Conservation (phyloP, 64 coral and sea anemone species). For the Anthopleura sola region DNA sequence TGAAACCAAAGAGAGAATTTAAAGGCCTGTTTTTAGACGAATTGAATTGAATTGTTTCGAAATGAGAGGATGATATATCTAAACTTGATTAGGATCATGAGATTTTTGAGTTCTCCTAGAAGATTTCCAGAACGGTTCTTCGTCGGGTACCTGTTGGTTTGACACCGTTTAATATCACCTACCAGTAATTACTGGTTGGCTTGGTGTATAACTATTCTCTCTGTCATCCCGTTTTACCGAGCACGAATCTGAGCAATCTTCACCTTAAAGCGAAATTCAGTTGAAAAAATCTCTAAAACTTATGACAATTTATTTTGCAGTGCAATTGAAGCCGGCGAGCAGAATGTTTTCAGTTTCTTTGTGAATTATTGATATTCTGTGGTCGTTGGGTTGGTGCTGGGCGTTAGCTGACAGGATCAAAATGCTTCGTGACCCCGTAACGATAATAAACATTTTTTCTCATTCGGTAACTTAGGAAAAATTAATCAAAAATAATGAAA, state of each 20-base stretch:
- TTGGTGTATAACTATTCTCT: not conserved
- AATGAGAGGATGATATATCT: not conserved
- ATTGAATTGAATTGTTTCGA: not conserved
- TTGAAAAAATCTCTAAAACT: not conserved
- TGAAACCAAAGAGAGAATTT: no score
- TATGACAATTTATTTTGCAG: not conserved
- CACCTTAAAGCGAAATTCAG: not conserved
- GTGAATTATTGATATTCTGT: not conserved
- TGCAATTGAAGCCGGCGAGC: not conserved
- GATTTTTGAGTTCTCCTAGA: not conserved
- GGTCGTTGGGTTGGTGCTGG: not conserved
- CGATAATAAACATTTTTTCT: not conserved
- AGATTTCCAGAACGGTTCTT: not conserved
- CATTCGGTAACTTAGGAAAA: not conserved
- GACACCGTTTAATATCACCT: conserved; percentile 15
- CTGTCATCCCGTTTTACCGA: not conserved
- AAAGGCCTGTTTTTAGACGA: not conserved
- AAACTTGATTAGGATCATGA: not conserved
- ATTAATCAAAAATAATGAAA: not conserved
- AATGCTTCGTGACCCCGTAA: not conserved
- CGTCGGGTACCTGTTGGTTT: not conserved
- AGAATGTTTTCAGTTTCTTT: not conserved
- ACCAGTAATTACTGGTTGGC: not conserved
- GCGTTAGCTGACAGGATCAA: not conserved
- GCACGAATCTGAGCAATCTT: not conserved